phyloP scores from a whole-genome alignment of 2,113 vertebrate species.

The Grantiella picta region DNA sequence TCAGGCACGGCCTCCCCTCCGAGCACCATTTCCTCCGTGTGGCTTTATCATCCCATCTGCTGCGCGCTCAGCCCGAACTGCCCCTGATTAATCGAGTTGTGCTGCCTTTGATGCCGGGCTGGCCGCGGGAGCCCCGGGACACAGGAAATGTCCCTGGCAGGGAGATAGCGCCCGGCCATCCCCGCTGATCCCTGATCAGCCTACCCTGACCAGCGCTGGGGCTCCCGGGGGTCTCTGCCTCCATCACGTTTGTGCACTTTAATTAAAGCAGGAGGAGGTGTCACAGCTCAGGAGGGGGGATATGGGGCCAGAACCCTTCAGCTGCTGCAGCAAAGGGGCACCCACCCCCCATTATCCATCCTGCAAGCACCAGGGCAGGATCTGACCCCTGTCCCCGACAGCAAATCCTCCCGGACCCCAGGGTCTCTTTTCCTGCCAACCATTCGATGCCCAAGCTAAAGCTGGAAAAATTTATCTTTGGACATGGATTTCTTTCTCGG shows the following conservation, averaged over 20 bases:
- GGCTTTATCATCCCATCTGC: constrained; percentile 84
- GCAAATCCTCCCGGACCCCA: background rate
- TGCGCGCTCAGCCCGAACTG: constrained; percentile 80
- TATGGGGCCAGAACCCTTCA: background rate
- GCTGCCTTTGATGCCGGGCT: constrained; percentile 79
- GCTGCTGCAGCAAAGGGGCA: no score
- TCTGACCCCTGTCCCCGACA: background rate
- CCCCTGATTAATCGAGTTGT: constrained; percentile 81
- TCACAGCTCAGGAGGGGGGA: accelerated
- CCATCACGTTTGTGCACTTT: background rate
- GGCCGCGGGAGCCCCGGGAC: constrained; percentile 66
- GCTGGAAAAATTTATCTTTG: background rate
- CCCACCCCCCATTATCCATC: accelerated
- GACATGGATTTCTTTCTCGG: background rate
- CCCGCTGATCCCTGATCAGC: constrained; percentile 46
- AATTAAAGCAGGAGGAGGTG: background rate
- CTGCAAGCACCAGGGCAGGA: background rate
- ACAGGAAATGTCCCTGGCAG: constrained; percentile 76
- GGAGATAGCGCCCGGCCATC: constrained; percentile 48
- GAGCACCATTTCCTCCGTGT: constrained; percentile 86
- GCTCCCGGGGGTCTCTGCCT: background rate
- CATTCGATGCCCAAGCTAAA: background rate
- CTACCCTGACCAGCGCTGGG: constrained; percentile 69
- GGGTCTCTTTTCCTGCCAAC: background rate
- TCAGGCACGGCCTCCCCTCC: constrained; percentile 74